These are phyloP conservation scores for Anarsia innoxiella DNA, from an alignment of 2,888 invertebrate genomes.

Conservation along the genomic window DNA sequence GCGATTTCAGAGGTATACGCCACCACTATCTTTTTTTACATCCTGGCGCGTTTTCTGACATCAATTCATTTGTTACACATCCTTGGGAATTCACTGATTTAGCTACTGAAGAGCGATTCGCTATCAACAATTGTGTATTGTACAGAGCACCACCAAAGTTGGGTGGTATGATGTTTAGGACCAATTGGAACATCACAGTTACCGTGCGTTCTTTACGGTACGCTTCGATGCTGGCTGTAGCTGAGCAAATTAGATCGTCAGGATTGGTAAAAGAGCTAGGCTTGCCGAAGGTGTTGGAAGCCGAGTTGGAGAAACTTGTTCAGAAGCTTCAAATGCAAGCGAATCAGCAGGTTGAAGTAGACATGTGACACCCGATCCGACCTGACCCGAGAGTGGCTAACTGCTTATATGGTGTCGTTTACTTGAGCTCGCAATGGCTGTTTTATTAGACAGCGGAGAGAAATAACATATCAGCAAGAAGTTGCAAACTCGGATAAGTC, in stretches of 20 bases:
- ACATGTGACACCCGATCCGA: no score
- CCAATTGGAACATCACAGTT: constrained; percentile 69
- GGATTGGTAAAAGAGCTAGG: constrained; percentile 44
- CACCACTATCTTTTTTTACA: constrained; percentile 77
- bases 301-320: no score
- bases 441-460: no score
- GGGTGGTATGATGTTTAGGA: constrained; percentile 44
- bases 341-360: no score
- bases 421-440: no score
- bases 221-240: constrained; percentile 58
- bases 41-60: constrained; percentile 72
- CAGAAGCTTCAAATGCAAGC: no score
- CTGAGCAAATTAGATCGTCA: constrained; percentile 39
- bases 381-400: no score
- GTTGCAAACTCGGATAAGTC: no score
- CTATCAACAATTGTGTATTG: constrained; percentile 69
- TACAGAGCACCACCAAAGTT: constrained; percentile 57
- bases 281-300: constrained; percentile 53
- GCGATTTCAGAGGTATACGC: constrained; percentile 80
- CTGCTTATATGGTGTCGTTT: no score
- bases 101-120: constrained; percentile 78
- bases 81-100: constrained; percentile 89
- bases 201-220: constrained; percentile 65
- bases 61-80: constrained; percentile 87
- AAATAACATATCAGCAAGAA: no score